A percentile compares a stretch with the other conserved stretches of the same genome.
These are phyloP conservation scores for Graptemys geographica DNA, from an alignment of 2,797 vertebrate species.

Conservation along the genomic window DNA sequence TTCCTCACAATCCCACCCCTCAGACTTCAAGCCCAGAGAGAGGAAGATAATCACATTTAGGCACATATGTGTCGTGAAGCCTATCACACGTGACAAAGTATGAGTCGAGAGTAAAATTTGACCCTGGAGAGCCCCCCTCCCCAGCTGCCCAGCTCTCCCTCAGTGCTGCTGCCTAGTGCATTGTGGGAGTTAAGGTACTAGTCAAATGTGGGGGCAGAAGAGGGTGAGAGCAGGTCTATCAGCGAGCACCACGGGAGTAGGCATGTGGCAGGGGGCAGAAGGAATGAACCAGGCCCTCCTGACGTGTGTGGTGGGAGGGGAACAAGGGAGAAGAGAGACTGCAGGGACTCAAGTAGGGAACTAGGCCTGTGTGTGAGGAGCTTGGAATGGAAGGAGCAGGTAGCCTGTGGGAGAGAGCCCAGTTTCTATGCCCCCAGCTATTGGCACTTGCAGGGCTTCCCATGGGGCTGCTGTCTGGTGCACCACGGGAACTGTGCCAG, in stretches of 20 bases:
- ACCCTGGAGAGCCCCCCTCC: background rate
- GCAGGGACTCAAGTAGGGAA: background rate
- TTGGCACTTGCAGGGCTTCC: background rate
- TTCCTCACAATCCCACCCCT: background rate
- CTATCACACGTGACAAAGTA: background rate
- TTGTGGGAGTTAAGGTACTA: background rate
- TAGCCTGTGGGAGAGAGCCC: background rate
- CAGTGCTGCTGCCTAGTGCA: background rate
- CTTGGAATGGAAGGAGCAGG: background rate
- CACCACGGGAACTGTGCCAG: background rate
- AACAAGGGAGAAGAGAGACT: background rate
- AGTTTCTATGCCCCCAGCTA: background rate
- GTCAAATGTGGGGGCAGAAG: background rate
- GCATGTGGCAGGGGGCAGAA: background rate
- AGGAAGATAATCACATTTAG: background rate
- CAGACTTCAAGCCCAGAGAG: background rate
- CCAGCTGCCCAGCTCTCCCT: background rate
- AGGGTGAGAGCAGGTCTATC: background rate
- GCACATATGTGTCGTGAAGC: background rate
- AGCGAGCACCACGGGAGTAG: background rate
- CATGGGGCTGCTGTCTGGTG: background rate
- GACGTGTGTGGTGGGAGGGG: background rate
- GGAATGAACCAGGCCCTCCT: background rate
- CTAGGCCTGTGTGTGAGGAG: background rate
- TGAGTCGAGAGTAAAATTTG: background rate